phyloP scores from a whole-genome alignment of 2,888 invertebrate genomes.

The Chymomyza caudatula region DNA sequence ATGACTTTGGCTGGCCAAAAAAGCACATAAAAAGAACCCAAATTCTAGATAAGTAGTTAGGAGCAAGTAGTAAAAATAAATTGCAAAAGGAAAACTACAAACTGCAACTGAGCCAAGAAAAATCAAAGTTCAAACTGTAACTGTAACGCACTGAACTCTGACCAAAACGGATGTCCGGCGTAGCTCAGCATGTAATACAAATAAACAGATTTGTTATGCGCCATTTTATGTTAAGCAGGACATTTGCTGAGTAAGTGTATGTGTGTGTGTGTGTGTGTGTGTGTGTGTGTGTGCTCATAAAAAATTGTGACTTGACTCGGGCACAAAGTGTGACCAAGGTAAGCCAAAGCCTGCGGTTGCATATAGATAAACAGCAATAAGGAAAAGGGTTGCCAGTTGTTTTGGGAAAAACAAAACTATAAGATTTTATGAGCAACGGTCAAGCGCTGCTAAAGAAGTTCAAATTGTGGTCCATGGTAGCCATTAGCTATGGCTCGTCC shows the following conservation, averaged over 20 bases:
- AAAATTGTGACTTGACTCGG: slow-evolving; percentile 17
- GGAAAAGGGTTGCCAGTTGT: background rate
- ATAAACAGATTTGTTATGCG: slow-evolving; percentile 74
- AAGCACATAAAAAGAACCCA: slow-evolving; percentile 55
- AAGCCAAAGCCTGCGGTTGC: background rate
- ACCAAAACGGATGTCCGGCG: slow-evolving; percentile 42
- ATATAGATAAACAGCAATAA: background rate
- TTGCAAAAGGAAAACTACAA: background rate
- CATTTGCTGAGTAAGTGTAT: background rate
- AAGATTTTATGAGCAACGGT: slow-evolving; percentile 67
- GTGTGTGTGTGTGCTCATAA: slow-evolving; percentile 16
- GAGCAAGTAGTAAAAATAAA: background rate
- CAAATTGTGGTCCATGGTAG: slow-evolving; percentile 43
- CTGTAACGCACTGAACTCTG: background rate
- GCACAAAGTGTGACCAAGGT: slow-evolving; percentile 7
- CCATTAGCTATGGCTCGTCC: slow-evolving; percentile 41
- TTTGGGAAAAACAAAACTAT: slow-evolving; percentile 49
- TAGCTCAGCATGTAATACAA: slow-evolving; percentile 41
- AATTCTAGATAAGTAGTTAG: slow-evolving; percentile 24
- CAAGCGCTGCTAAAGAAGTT: slow-evolving; percentile 56
- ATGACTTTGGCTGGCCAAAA: slow-evolving; percentile 49
- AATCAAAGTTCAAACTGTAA: slow-evolving; percentile 53
- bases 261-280: background rate
- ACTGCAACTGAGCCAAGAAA: background rate
- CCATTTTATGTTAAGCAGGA: slow-evolving; percentile 65